Percentiles rank a stretch among this genome's conserved stretches.
These are phyloP conservation scores for Muntiacus reevesi DNA, from an alignment of 2,113 vertebrate genomes.

Conservation along the genomic window DNA sequence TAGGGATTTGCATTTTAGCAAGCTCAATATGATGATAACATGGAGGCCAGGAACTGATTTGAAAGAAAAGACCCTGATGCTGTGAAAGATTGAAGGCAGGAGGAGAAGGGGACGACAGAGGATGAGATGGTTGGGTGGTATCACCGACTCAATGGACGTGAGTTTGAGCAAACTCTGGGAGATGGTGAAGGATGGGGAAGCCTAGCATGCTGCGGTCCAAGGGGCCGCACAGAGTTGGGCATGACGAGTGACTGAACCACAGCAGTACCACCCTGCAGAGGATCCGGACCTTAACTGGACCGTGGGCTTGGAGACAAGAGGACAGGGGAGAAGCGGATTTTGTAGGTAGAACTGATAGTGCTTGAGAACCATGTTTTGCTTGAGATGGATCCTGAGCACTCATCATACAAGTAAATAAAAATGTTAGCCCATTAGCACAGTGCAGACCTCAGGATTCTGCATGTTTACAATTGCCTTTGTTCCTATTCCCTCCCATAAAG, in stretches of 20 bases:
- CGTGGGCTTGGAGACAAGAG: neutral
- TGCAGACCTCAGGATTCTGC: neutral
- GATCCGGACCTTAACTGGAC: neutral
- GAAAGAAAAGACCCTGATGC: neutral
- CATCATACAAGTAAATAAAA: no score
- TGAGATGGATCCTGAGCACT: neutral
- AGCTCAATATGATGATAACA: neutral
- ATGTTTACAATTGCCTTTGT: neutral
- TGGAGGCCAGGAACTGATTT: neutral
- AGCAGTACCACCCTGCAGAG: neutral
- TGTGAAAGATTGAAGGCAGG: neutral
- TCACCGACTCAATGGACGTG: neutral
- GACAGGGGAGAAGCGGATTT: neutral
- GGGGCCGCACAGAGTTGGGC: neutral
- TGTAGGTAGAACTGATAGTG: neutral
- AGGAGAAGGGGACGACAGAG: neutral
- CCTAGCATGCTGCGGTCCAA: rapidly evolving
- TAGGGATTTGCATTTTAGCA: neutral
- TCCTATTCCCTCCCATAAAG: neutral
- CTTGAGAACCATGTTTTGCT: neutral
- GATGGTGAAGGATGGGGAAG: neutral
- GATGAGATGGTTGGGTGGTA: neutral
- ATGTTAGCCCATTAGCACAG: neutral
- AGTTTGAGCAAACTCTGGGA: neutral
- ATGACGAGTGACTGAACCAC: neutral